phyloP scores from a whole-genome alignment of 2,888 invertebrate species.

The Drosophila colorata region DNA sequence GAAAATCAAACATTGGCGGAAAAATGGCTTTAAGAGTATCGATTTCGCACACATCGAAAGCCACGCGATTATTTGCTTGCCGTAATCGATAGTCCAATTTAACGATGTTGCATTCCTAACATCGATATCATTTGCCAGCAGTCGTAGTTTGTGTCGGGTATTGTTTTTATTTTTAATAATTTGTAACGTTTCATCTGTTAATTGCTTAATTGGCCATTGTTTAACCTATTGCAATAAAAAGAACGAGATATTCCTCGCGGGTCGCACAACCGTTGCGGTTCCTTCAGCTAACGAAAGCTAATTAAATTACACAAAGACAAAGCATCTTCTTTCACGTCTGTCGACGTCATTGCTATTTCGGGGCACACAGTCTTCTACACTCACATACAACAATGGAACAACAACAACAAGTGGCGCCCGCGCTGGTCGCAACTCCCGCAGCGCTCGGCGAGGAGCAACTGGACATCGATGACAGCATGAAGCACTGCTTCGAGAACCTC shows the following conservation, averaged over 20 bases:
- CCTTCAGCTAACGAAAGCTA: conserved; percentile 55
- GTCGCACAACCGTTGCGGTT: conserved; percentile 52
- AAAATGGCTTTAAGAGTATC: not conserved
- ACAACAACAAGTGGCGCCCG: conserved; percentile 50
- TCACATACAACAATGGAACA: conserved; percentile 59
- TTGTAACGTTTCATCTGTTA: conserved; percentile 48
- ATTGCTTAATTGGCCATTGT: conserved; percentile 52
- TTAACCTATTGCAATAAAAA: conserved; percentile 56
- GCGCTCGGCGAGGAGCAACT: conserved; percentile 62
- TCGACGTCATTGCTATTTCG: conserved; percentile 82
- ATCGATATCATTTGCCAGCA: conserved; percentile 63
- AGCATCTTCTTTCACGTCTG: conserved; percentile 43
- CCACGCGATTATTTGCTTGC: not conserved
- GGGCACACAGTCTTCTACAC: conserved; percentile 49
- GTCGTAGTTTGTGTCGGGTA: conserved; percentile 73
- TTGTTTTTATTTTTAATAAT: conserved; percentile 71
- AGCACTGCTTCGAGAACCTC: conserved; percentile 95
- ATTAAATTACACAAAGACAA: conserved; percentile 68
- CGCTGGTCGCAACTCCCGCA: conserved; percentile 45
- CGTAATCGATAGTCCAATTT: conserved; percentile 14
- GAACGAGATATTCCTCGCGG: conserved; percentile 30
- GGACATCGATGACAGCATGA: conserved; percentile 86
- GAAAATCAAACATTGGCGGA: not conserved
- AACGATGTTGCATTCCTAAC: conserved; percentile 11
- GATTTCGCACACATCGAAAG: conserved; percentile 10